phyloP scores from a whole-genome alignment of 2,113 vertebrate species.

The Hydrolagus affinis region DNA sequence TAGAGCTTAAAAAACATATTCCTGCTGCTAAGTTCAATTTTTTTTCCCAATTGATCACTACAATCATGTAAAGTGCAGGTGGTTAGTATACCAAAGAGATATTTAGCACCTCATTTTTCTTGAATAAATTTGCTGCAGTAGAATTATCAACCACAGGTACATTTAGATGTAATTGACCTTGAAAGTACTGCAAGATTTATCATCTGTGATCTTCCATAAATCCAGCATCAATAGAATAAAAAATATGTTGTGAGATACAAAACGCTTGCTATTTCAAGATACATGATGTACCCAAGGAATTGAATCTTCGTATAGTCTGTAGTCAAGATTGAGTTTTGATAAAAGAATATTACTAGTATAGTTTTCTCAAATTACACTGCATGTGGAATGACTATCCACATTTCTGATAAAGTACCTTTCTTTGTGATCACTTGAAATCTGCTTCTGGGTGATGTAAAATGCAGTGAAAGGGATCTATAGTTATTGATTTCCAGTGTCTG shows the following conservation, averaged over 20 bases:
- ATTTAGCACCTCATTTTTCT: neutral
- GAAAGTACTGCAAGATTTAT: constrained; percentile 20
- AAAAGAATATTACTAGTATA: too few species aligned
- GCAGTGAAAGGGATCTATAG: too few species aligned
- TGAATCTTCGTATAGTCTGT: too few species aligned
- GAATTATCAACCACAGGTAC: constrained; percentile 27
- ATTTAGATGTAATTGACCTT: constrained; percentile 26
- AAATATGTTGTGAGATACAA: neutral
- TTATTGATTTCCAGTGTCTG: too few species aligned
- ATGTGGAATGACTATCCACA: too few species aligned
- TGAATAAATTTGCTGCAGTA: neutral
- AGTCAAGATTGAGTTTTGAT: too few species aligned
- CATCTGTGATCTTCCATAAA: constrained; percentile 18
- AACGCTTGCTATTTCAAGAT: neutral
- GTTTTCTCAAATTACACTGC: too few species aligned
- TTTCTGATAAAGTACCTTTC: too few species aligned
- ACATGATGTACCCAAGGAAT: too few species aligned
- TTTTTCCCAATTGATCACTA: constrained; percentile 20
- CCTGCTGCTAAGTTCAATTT: constrained; percentile 9
- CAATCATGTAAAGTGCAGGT: constrained; percentile 8
- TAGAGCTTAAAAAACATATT: constrained; percentile 11
- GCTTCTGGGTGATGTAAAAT: too few species aligned
- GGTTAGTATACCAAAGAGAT: neutral
- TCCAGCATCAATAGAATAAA: neutral
- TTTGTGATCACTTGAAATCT: too few species aligned